phyloP scores from a whole-genome alignment of 2,797 vertebrate genomes.

The Gymnoscopelus microlampas region DNA sequence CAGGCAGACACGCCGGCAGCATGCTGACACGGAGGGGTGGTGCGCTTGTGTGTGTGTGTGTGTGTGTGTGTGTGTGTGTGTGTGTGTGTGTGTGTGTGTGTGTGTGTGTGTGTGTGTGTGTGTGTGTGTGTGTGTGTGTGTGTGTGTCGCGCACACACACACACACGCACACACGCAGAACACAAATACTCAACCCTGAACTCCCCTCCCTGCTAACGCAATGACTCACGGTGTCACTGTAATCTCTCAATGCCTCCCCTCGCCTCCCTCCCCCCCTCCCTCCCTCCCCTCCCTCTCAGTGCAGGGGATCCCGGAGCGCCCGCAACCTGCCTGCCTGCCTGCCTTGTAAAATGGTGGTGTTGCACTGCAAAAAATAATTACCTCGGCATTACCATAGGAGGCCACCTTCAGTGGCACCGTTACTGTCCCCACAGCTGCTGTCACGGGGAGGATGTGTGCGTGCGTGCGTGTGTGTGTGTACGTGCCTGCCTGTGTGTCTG shows the following conservation, averaged over 20 bases:
- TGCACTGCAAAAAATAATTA: constrained; percentile 71
- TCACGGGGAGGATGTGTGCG: constrained; percentile 43
- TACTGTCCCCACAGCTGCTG: constrained; percentile 75
- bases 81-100: too few relatives aligned
- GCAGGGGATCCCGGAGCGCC: constrained; percentile 49
- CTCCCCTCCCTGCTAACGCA: constrained; percentile 66
- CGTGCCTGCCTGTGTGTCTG: too few relatives aligned
- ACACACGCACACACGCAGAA: constrained; percentile 59
- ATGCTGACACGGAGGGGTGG: constrained; percentile 49
- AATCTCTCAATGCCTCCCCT: constrained; percentile 52
- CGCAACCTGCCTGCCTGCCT: constrained; percentile 57
- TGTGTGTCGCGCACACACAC: too few relatives aligned
- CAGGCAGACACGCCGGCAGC: constrained; percentile 49
- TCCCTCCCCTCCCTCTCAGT: constrained; percentile 25
- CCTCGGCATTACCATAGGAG: constrained; percentile 73
- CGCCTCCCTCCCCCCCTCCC: constrained; percentile 13
- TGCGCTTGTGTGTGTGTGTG: too few relatives aligned
- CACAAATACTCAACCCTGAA: constrained; percentile 61
- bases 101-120: too few relatives aligned
- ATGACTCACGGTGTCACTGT: constrained; percentile 66
- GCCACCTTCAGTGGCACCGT: constrained; percentile 72
- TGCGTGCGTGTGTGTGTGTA: neutral
- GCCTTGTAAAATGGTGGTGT: constrained; percentile 48
- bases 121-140: too few relatives aligned
- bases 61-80: too few relatives aligned